Evolutionary conservation across 2,888 invertebrate genomes (phyloP).

Genomic region (Tetropium fuscum): DNA sequence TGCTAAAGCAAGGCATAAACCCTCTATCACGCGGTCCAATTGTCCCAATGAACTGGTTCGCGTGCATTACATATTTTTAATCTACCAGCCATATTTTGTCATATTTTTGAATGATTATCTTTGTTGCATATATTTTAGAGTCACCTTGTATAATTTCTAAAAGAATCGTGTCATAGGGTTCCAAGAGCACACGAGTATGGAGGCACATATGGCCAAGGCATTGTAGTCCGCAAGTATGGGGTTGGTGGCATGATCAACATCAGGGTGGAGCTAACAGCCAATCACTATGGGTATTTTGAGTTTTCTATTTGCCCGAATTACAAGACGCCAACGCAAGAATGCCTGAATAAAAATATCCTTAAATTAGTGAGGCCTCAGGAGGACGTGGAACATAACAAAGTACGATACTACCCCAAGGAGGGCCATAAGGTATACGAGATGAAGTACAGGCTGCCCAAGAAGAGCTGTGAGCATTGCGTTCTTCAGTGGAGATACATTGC

Average conservation of each 20-base stretch:
- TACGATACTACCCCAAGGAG: slow-evolving; percentile 79
- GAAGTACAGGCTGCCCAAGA: slow-evolving; percentile 68
- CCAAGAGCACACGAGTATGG: slow-evolving; percentile 87
- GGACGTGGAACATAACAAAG: slow-evolving; percentile 67
- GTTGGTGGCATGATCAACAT: slow-evolving; percentile 77
- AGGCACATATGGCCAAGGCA: slow-evolving; percentile 84
- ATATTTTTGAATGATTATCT: too few relatives aligned
- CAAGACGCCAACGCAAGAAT: slow-evolving; percentile 78
- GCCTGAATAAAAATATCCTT: slow-evolving; percentile 80
- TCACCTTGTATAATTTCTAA: too few relatives aligned
- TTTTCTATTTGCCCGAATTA: slow-evolving; percentile 84
- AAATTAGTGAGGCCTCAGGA: slow-evolving; percentile 66
- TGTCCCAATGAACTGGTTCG: too few relatives aligned
- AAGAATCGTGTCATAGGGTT: slow-evolving; percentile 60
- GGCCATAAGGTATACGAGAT: slow-evolving; percentile 86
- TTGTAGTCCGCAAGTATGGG: slow-evolving; percentile 84
- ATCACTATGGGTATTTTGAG: slow-evolving; percentile 88
- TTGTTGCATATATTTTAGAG: too few relatives aligned
- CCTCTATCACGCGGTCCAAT: too few relatives aligned
- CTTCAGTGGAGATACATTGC: slow-evolving; percentile 92
- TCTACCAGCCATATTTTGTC: too few relatives aligned
- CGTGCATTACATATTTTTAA: too few relatives aligned
- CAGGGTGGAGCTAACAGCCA: slow-evolving; percentile 88
- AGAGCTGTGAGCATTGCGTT: slow-evolving; percentile 84
- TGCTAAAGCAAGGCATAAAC: too few relatives aligned